Conservation (phyloP, 2,888 invertebrate species). For the Zygogramma bicolorata region DNA sequence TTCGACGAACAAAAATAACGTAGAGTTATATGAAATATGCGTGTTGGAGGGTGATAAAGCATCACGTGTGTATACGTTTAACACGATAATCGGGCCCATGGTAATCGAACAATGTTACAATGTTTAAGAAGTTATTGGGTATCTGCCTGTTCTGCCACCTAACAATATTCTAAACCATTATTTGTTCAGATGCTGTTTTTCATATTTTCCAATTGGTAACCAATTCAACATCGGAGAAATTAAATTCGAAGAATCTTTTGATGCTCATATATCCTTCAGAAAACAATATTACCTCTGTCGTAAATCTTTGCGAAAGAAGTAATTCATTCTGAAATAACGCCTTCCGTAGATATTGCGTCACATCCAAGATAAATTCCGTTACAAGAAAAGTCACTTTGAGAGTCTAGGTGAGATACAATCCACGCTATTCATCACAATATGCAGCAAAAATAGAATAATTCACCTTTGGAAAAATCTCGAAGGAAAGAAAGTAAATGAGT, state of each 20-base stretch:
- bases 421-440: constrained; percentile 22
- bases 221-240: no score
- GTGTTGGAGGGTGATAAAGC: no score
- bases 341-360: constrained; percentile 22
- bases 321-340: neutral
- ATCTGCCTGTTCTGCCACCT: no score
- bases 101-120: no score
- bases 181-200: no score
- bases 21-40: no score
- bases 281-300: neutral
- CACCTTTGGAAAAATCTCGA: constrained; percentile 20
- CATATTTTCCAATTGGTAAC: no score
- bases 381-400: constrained; percentile 41
- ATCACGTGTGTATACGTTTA: no score
- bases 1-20: no score
- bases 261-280: neutral
- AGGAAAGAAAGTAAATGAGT: constrained; percentile 12
- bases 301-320: constrained; percentile 16
- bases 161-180: no score
- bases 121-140: no score
- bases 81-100: no score
- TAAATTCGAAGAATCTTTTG: neutral
- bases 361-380: constrained; percentile 29
- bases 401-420: constrained; percentile 33
- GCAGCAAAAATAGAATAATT: constrained; percentile 18